These are phyloP conservation scores for Drosophila saltans DNA, from an alignment of 1,140 invertebrate species.

Conservation along the genomic window DNA sequence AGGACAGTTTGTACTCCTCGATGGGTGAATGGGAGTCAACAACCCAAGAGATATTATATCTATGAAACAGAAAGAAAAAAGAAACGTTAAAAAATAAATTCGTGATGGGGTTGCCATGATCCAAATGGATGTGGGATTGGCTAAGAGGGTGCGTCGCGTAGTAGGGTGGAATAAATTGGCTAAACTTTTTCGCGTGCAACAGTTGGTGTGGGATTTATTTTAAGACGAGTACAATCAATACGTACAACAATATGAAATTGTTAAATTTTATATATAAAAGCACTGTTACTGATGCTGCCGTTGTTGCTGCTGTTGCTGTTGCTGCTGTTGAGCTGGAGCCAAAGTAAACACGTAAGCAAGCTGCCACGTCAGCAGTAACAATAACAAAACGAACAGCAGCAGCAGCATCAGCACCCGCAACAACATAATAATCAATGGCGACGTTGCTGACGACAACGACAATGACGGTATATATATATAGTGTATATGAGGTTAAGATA, in stretches of 20 bases:
- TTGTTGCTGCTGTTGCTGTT: slow-evolving; percentile 21
- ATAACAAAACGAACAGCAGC: not conserved
- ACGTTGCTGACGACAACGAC: slow-evolving; percentile 39
- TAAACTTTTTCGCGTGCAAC: slow-evolving; percentile 60
- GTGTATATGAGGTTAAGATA: slow-evolving; percentile 47
- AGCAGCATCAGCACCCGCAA: slow-evolving; percentile 23
- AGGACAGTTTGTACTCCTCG: slow-evolving; percentile 87
- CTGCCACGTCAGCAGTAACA: slow-evolving; percentile 32
- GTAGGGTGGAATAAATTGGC: slow-evolving; percentile 6
- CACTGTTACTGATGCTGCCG: slow-evolving; percentile 13
- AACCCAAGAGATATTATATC: slow-evolving; percentile 88
- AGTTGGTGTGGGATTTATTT: slow-evolving; percentile 67
- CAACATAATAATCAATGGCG: slow-evolving; percentile 68
- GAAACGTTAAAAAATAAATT: slow-evolving; percentile 15
- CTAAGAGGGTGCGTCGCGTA: not conserved
- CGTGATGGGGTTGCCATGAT: slow-evolving; percentile 1
- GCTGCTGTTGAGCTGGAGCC: slow-evolving; percentile 16
- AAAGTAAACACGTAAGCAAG: slow-evolving; percentile 41
- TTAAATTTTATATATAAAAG: slow-evolving; percentile 65
- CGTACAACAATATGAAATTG: slow-evolving; percentile 76
- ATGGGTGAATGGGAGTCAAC: slow-evolving; percentile 87
- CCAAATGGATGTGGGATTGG: not conserved
- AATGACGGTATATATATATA: slow-evolving; percentile 41
- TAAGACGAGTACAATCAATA: slow-evolving; percentile 65
- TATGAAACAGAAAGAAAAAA: slow-evolving; percentile 24